These are phyloP conservation scores for Dermatemys mawii DNA, from an alignment of 2,113 vertebrate genomes.

Conservation along the genomic window DNA sequence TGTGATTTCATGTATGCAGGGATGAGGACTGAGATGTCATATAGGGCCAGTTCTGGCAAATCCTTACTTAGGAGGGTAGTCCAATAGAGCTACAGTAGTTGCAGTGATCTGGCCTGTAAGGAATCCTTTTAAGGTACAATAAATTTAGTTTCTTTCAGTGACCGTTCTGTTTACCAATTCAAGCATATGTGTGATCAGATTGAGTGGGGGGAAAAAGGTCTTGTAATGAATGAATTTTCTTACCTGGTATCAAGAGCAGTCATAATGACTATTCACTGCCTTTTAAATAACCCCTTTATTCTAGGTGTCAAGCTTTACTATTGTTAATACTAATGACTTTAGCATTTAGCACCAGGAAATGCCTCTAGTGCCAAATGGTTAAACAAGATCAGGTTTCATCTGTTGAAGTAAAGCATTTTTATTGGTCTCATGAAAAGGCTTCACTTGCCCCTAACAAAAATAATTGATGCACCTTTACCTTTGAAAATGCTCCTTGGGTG, in stretches of 20 bases:
- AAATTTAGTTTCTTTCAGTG: background rate
- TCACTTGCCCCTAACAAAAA: background rate
- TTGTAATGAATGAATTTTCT: background rate
- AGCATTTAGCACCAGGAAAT: background rate
- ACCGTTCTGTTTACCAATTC: background rate
- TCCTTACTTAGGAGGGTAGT: background rate
- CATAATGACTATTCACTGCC: background rate
- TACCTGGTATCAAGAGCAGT: background rate
- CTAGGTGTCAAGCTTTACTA: background rate
- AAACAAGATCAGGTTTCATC: background rate
- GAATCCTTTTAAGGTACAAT: background rate
- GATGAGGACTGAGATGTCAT: background rate
- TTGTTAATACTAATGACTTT: background rate
- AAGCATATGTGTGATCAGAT: background rate
- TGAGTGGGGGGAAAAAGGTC: background rate
- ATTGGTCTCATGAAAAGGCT: background rate
- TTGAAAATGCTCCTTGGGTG: conserved; percentile 4
- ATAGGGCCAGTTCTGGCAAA: background rate
- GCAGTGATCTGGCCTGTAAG: background rate
- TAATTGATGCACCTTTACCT: background rate
- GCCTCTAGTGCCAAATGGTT: background rate
- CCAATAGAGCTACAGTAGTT: rapidly evolving
- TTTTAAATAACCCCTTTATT: background rate
- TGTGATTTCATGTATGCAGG: background rate
- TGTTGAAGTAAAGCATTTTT: background rate